phyloP scores from a whole-genome alignment of 2,888 invertebrate species.

The Monoplex corrugatus region DNA sequence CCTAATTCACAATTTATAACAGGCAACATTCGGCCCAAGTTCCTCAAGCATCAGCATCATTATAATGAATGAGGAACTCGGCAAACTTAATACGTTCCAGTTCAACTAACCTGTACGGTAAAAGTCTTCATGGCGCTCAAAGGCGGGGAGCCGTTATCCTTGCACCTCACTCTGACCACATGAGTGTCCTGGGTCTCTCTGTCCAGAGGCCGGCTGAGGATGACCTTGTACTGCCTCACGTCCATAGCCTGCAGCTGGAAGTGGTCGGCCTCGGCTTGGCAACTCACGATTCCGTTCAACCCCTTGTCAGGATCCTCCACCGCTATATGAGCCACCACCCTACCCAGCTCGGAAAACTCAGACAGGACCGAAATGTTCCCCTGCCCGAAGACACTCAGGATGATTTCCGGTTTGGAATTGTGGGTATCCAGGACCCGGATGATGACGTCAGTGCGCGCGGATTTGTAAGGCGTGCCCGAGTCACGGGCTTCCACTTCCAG shows the following conservation, averaged over 20 bases:
- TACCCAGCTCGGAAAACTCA: constrained; percentile 91
- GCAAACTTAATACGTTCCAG: too few relatives aligned
- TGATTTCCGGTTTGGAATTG: constrained; percentile 72
- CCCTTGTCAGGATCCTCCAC: constrained; percentile 92
- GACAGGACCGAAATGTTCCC: constrained; percentile 83
- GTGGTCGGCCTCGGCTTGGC: constrained; percentile 59
- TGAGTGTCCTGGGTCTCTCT: constrained; percentile 69
- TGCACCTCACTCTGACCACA: constrained; percentile 82
- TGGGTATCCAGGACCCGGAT: constrained; percentile 71
- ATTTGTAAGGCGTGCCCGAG: constrained; percentile 63
- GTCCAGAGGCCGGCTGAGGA: constrained; percentile 82
- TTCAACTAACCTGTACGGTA: constrained; percentile 65
- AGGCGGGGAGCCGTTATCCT: constrained; percentile 83
- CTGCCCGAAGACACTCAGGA: constrained; percentile 64
- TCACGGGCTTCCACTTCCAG: constrained; percentile 66
- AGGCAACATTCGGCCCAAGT: too few relatives aligned
- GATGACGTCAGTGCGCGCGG: constrained; percentile 64
- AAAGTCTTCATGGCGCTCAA: constrained; percentile 65
- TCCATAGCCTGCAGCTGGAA: constrained; percentile 71
- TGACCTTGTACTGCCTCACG: constrained; percentile 74
- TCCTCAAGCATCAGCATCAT: too few relatives aligned
- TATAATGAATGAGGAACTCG: too few relatives aligned
- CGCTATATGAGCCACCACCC: constrained; percentile 88
- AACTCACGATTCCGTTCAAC: constrained; percentile 89
- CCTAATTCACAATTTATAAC: too few relatives aligned